Percentiles rank a stretch among this genome's conserved stretches.
These are phyloP conservation scores for Anseranas semipalmata DNA, from an alignment of 2,113 vertebrate genomes.

Conservation along the genomic window DNA sequence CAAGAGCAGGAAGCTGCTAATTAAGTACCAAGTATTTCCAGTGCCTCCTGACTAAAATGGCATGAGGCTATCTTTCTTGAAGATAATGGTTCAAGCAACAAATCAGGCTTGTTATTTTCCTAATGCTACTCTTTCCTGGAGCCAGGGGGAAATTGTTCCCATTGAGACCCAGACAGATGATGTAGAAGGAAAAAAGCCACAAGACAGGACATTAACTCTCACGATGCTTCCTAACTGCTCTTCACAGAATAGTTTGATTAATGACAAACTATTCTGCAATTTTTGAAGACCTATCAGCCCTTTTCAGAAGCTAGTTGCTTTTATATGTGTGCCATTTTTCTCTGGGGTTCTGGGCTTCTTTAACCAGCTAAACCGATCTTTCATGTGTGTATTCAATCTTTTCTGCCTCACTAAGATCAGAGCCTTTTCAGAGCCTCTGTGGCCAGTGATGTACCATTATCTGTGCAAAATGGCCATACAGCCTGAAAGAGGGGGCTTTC, in stretches of 20 bases:
- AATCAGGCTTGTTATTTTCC: not conserved
- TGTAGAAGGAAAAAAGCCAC: not conserved
- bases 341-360: not conserved
- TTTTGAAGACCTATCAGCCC: not conserved
- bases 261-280: not conserved
- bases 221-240: not conserved
- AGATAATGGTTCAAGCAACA: not conserved
- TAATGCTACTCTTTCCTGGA: not conserved
- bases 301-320: not conserved
- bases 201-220: fast-evolving
- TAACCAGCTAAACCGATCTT: not conserved
- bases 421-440: not conserved
- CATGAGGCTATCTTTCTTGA: not conserved
- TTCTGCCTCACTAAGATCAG: not conserved
- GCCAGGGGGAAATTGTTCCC: not conserved
- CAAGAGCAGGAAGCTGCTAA: not conserved
- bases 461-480: not conserved
- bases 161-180: not conserved
- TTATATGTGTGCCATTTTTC: not conserved
- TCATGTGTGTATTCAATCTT: not conserved
- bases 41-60: not conserved
- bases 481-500: not conserved
- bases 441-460: not conserved
- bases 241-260: not conserved
- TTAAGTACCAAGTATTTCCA: not conserved